Conservation (phyloP, 2,113 vertebrate genomes). For the Eidolon helvum region DNA sequence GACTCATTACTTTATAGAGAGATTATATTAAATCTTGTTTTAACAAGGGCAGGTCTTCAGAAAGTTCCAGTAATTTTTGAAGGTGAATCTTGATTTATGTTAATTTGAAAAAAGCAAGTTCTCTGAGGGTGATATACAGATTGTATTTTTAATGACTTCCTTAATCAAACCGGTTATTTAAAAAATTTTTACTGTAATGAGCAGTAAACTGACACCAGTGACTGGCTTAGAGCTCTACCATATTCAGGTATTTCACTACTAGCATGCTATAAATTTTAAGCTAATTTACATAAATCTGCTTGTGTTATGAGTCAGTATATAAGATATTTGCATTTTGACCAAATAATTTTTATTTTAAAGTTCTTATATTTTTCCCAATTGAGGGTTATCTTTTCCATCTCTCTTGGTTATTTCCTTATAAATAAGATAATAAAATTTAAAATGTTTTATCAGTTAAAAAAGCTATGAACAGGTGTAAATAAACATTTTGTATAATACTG, state of each 20-base stretch:
- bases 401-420: not conserved
- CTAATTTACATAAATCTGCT: constrained; percentile 43
- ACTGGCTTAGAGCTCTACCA: not conserved
- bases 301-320: not conserved
- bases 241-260: not conserved
- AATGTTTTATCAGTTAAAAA: not conserved
- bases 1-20: constrained; percentile 11
- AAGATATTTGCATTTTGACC: constrained; percentile 18
- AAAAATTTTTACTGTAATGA: constrained; percentile 17
- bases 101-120: constrained; percentile 60
- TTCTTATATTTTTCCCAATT: constrained; percentile 8
- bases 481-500: not conserved
- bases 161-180: constrained; percentile 62
- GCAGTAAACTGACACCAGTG: constrained; percentile 37
- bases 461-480: not conserved
- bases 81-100: constrained; percentile 69
- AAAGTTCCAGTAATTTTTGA: constrained; percentile 48
- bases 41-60: constrained; percentile 34
- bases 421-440: constrained; percentile 18
- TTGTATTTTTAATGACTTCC: constrained; percentile 55
- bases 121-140: constrained; percentile 49
- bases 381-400: not conserved
- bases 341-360: constrained; percentile 41
- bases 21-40: constrained; percentile 50
- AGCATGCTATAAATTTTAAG: constrained; percentile 10